These are phyloP conservation scores for Folsomia manolachei DNA, from an alignment of 2,888 invertebrate species.

Conservation along the genomic window DNA sequence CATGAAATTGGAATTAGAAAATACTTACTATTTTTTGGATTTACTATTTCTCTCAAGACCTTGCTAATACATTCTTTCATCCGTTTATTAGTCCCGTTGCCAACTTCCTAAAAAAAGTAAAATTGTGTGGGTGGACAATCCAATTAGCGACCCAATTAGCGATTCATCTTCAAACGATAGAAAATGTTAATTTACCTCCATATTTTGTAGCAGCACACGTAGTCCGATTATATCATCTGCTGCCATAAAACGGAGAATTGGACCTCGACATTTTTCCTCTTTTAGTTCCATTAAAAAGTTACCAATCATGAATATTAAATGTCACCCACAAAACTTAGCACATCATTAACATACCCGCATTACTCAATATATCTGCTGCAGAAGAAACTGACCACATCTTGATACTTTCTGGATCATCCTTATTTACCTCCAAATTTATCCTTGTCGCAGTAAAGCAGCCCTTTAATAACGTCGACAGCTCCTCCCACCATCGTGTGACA, in stretches of 20 bases:
- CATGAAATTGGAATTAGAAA: no score
- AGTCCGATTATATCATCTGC: not conserved
- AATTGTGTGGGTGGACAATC: not conserved
- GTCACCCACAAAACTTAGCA: not conserved
- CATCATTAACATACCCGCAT: not conserved
- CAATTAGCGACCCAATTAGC: no score
- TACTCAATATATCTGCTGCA: not conserved
- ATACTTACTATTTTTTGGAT: constrained; percentile 42
- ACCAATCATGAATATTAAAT: not conserved
- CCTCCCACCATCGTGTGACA: not conserved
- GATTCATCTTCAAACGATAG: no score
- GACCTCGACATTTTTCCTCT: not conserved
- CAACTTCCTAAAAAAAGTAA: not conserved
- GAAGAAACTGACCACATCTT: not conserved
- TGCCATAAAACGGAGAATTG: not conserved
- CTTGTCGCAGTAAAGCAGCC: not conserved
- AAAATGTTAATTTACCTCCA: constrained; percentile 23
- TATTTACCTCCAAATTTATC: constrained; percentile 1
- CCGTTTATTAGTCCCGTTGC: not conserved
- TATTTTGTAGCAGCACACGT: constrained; percentile 16
- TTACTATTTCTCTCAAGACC: constrained; percentile 40
- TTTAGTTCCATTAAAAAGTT: not conserved
- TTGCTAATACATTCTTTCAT: constrained; percentile 26
- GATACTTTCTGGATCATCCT: not conserved
- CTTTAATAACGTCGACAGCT: not conserved